Evolutionary conservation across 2,888 invertebrate genomes (phyloP), one percentile per base, ranked within the genome.

Genomic region (Eucriotettix oculatus): DNA sequence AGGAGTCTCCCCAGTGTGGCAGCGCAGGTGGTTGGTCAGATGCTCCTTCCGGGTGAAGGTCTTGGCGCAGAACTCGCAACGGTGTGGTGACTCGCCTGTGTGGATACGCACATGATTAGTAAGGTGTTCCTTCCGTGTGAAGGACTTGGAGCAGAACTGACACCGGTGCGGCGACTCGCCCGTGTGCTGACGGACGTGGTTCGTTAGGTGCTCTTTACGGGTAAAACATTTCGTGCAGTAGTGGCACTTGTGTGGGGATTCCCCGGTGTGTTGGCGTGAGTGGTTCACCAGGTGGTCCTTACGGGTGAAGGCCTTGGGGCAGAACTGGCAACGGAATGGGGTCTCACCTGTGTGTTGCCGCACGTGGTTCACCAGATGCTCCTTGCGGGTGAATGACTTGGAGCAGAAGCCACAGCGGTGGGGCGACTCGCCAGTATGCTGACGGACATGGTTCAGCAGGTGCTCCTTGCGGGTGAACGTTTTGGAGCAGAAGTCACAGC

Each of bases 101-200:
- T 75, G 74, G 67, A 74, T 73, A 67, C 86, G 80, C 72, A 90
- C 86, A 71, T 90, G 90, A 73, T 88, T 89, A 61, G 87, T 89
- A 66, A 90, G 79, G 73, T 90, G 90, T 72, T 90, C 90, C 74
- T 90, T 90, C 67, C 90, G 79, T 1, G 90, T 90, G 74, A 90
- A 90, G 52, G 87, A 86, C 72, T 90, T 89, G 66, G 86, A 83
- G 77, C 90, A 90, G 74, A 84, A 89, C 68, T 86, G 84, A 72
- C 90, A 90, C 65, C 87, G 83, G 70, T 90, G 90, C 62, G 90
- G 90, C 67, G 90, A 89, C 74, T 90, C 90, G 68, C 90, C 90
- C 54, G 90, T 90, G 74, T 90, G 90, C 72, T 90, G 90, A 59
- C 90, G 80, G 72, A 90, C 87, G 75, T 90, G 90, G 75, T 89